These are phyloP conservation scores for Cryptosula pallasiana DNA, from an alignment of 2,888 invertebrate species.

Conservation along the genomic window DNA sequence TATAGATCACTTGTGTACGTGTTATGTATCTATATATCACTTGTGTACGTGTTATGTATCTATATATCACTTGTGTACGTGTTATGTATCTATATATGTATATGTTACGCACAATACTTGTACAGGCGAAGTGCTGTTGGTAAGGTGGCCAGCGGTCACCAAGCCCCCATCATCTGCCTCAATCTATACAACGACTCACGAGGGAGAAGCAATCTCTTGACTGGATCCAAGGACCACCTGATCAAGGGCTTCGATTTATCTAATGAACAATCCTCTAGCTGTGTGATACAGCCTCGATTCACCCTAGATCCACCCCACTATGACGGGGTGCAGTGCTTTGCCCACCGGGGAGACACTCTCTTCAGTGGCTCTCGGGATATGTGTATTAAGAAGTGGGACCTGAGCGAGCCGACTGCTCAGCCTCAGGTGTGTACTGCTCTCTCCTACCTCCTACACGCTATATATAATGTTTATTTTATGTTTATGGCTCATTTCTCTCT, in stretches of 20 bases:
- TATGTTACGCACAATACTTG: constrained; percentile 61
- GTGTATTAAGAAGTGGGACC: constrained; percentile 77
- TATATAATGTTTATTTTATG: too few species aligned
- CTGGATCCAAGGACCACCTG: constrained; percentile 70
- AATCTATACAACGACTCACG: constrained; percentile 59
- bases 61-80: too few species aligned
- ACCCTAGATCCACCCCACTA: constrained; percentile 80
- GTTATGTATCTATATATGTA: too few species aligned
- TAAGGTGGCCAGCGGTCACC: constrained; percentile 69
- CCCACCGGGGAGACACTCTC: constrained; percentile 63
- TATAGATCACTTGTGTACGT: too few species aligned
- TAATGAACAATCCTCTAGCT: neutral
- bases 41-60: too few species aligned
- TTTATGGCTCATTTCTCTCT: too few species aligned
- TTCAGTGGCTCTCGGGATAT: constrained; percentile 81
- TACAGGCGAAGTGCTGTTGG: constrained; percentile 65
- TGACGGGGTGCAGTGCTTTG: constrained; percentile 78
- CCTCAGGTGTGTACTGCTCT: neutral
- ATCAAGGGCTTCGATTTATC: constrained; percentile 57
- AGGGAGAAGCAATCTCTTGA: constrained; percentile 49
- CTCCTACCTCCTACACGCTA: too few species aligned
- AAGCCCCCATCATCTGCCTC: constrained; percentile 78
- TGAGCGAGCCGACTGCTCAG: constrained; percentile 29
- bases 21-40: too few species aligned
- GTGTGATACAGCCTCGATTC: constrained; percentile 60